Evolutionary conservation across 2,113 vertebrate genomes (phyloP), one percentile per base, ranked within the genome.

Genomic region (Poecilia latipinna): DNA sequence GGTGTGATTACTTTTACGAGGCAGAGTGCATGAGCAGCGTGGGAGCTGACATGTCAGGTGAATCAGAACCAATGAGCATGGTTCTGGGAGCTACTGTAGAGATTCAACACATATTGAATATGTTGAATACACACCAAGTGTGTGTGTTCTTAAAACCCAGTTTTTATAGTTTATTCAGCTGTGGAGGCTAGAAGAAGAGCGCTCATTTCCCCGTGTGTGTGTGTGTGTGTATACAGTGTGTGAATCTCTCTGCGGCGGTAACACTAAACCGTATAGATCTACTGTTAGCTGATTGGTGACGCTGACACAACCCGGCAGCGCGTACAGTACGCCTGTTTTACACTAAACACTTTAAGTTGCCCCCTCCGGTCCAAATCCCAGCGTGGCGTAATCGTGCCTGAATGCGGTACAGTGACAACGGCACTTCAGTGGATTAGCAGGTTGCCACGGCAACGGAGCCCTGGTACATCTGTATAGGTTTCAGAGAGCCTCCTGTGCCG

Each of bases 401-500:
- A 89, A 90, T 90, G 82, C 83, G 70, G 86, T 78, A 82, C 79
- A 82, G 85, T 89, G 88, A 92, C 88, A 87, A 90, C 77, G 22
- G 83, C 85, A 82, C 81, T 85, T 90, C 82, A 82, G 74, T 89
- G 88, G 93, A 93, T 94, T 94, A 94, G 85, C 35, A 69, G 82
- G 92, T 92, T 93, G 82, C 88, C 89, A 88, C 28, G 80, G 92
- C 89, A 93, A 94, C 92, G 12, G 71, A 68, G 82, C 77, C 76
- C 24, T 17, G 60, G 74, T 86, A 86, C 90, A 91, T 92, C 90
- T 91, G 91, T 92, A 93, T 89, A 90, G 80, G 89, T 83, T 91
- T 93, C 81, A 82, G 77, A 80, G 64, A 77, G 78, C 71, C 79
- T 80, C 61, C 57, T 70, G 71, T 48, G 37, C 60, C 44, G 17